A percentile compares a stretch with the other conserved stretches of the same genome.
phyloP scores from a whole-genome alignment of 2,797 vertebrate species.

The Taeniopygia guttata region DNA sequence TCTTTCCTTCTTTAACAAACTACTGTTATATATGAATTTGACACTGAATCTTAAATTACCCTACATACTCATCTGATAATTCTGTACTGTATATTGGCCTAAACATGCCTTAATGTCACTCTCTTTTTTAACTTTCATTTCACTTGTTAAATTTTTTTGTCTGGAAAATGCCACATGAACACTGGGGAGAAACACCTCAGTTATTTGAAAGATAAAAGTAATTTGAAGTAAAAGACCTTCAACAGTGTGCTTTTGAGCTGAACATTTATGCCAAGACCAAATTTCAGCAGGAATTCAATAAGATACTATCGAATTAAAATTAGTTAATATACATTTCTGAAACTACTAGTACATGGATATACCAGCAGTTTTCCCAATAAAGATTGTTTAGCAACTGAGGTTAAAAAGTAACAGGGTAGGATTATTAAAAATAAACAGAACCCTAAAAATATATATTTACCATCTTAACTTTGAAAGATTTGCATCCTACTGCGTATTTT shows the following conservation, averaged over 20 bases:
- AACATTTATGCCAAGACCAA: not conserved
- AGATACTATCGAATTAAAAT: not conserved
- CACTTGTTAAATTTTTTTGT: not conserved
- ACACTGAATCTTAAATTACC: conserved; percentile 19
- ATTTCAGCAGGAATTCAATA: not conserved
- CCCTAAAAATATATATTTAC: not conserved
- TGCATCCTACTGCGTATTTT: not conserved
- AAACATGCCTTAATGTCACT: not conserved
- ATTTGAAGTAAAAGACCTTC: not conserved
- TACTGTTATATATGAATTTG: conserved; percentile 5
- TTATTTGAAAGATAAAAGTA: not conserved
- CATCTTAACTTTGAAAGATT: not conserved
- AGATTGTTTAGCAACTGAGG: not conserved
- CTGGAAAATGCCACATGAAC: not conserved
- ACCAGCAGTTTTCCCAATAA: not conserved
- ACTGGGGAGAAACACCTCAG: not conserved
- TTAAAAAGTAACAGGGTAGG: not conserved
- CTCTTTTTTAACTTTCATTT: not conserved
- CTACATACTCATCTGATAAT: not conserved
- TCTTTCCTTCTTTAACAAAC: conserved; percentile 31
- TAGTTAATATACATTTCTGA: not conserved
- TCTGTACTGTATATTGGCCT: not conserved
- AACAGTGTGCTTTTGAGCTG: not conserved
- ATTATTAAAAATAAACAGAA: not conserved
- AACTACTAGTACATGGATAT: not conserved